These are phyloP conservation scores for Hylomyscus alleni DNA, from an alignment of 2,797 vertebrate genomes.

Conservation along the genomic window DNA sequence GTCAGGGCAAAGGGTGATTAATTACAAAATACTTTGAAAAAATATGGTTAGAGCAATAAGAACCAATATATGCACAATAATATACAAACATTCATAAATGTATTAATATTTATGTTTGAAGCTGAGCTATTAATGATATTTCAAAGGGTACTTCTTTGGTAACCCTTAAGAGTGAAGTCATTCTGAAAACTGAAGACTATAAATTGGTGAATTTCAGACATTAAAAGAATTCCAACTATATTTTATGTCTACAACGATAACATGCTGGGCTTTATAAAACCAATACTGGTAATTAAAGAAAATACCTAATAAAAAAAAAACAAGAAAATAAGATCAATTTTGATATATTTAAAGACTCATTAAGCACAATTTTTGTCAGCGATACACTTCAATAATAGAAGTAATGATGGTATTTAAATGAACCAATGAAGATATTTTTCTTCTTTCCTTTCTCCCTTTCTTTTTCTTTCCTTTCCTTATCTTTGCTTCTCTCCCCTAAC, in stretches of 20 bases:
- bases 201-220: constrained; percentile 17
- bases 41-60: not conserved
- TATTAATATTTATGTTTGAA: constrained; percentile 48
- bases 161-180: constrained; percentile 11
- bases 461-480: not conserved
- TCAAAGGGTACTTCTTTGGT: constrained; percentile 18
- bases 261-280: not conserved
- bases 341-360: constrained; percentile 12
- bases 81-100: not conserved
- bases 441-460: not conserved
- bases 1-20: constrained; percentile 31
- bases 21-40: constrained; percentile 59
- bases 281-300: too few relatives aligned
- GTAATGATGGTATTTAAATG: constrained; percentile 41
- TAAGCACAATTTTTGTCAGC: constrained; percentile 26
- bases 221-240: constrained; percentile 28
- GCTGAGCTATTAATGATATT: not conserved
- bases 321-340: not conserved
- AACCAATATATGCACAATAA: not conserved
- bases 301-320: too few relatives aligned
- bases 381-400: constrained; percentile 26
- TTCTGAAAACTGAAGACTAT: constrained; percentile 47
- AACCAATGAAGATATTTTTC: not conserved
- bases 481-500: too few relatives aligned
- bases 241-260: constrained; percentile 23